Evolutionary conservation across 2,797 vertebrate genomes (phyloP).

Genomic region (Poliocrania exsul): DNA sequence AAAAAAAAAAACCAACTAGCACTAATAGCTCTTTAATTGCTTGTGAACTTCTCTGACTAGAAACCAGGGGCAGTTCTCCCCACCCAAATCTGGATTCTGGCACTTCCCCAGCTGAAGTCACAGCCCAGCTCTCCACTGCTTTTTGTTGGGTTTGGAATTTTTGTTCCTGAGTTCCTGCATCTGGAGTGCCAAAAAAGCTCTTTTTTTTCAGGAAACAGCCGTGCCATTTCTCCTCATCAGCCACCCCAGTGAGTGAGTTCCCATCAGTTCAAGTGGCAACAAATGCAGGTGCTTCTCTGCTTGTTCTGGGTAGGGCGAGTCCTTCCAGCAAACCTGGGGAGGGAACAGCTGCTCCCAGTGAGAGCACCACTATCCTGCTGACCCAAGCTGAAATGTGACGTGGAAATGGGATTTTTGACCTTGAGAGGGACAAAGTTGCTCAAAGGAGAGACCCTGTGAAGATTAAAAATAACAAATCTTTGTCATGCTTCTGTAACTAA

Average conservation of each 20-base stretch:
- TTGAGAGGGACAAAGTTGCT: not conserved
- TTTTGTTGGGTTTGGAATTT: not conserved
- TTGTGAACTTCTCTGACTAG: not conserved
- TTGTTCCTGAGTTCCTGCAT: not conserved
- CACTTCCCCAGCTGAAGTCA: not conserved
- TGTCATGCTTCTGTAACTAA: rapidly evolving
- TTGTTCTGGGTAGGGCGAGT: not conserved
- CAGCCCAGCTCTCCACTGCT: not conserved
- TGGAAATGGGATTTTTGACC: slow-evolving; percentile 28
- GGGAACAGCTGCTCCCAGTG: not conserved
- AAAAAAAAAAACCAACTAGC: not conserved
- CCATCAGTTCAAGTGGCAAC: slow-evolving; percentile 2
- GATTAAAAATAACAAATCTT: not conserved
- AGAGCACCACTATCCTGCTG: not conserved
- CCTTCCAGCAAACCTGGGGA: not conserved
- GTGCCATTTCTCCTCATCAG: not conserved
- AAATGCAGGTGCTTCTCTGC: slow-evolving; percentile 46
- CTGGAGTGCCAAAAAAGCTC: not conserved
- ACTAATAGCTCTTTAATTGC: not conserved
- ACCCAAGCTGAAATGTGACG: not conserved
- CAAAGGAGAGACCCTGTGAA: not conserved
- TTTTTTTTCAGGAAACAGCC: not conserved
- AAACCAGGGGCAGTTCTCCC: not conserved
- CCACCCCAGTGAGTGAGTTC: not conserved
- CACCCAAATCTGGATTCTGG: not conserved